phyloP scores from a whole-genome alignment of 2,797 vertebrate species.

The Acanthornis magna region DNA sequence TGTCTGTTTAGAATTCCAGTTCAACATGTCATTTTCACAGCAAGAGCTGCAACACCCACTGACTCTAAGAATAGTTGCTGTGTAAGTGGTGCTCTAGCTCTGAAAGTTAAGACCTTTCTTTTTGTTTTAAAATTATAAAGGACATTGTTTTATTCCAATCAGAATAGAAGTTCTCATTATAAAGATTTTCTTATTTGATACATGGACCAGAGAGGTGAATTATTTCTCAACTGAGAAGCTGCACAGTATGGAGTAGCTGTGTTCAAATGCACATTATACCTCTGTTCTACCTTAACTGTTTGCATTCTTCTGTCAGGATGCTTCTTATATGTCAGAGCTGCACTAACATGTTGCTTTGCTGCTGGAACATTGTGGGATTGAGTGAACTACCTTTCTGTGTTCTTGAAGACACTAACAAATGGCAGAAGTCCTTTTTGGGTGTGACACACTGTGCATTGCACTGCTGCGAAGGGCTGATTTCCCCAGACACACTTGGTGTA shows the following conservation, averaged over 20 bases:
- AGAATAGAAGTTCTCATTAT: background rate
- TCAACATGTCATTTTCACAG: slow-evolving; percentile 16
- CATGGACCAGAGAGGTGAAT: background rate
- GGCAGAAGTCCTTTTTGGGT: background rate
- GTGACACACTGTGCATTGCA: background rate
- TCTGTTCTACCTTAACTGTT: background rate
- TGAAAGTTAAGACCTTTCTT: background rate
- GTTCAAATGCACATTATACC: background rate
- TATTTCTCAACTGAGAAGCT: background rate
- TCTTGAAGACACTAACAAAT: background rate
- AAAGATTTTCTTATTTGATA: background rate
- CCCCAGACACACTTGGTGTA: rapidly evolving
- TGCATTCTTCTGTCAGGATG: background rate
- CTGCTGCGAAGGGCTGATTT: background rate
- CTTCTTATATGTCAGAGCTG: background rate
- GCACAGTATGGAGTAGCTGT: background rate
- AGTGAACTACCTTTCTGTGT: background rate
- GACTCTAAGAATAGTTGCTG: background rate
- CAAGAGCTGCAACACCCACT: background rate
- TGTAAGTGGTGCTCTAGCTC: background rate
- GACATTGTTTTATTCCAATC: background rate
- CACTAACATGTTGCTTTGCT: background rate
- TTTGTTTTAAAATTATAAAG: background rate
- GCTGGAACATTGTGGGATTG: background rate
- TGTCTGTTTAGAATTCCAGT: background rate